Evolutionary conservation across 2,797 vertebrate genomes (phyloP).

Genomic region (Periparus ater): DNA sequence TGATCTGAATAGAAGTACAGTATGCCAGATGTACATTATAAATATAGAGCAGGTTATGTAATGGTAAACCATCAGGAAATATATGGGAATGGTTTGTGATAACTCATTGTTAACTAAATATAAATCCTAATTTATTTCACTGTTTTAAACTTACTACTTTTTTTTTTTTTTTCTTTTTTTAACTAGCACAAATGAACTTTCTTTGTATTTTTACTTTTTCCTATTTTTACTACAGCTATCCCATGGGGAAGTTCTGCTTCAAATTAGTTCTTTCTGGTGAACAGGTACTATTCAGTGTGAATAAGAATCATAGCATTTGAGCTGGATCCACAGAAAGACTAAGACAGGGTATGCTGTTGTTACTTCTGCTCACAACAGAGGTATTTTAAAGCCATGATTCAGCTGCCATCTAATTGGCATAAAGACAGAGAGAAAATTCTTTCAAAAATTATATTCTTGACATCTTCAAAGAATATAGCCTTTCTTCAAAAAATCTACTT

Average conservation of each 20-base stretch:
- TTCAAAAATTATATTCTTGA: neutral
- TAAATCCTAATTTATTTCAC: constrained; percentile 78
- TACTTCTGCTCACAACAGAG: neutral
- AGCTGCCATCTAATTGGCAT: neutral
- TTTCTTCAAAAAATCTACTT: neutral
- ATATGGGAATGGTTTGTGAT: constrained; percentile 72
- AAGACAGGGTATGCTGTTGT: neutral
- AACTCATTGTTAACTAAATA: constrained; percentile 76
- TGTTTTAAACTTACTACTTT: constrained; percentile 57
- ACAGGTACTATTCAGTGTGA: constrained; percentile 23
- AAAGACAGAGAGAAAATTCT: neutral
- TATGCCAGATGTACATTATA: constrained; percentile 77
- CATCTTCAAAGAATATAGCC: neutral
- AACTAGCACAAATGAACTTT: constrained; percentile 68
- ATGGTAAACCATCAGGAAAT: constrained; percentile 76
- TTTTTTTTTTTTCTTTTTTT: constrained; percentile 63
- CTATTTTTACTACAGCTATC: constrained; percentile 64
- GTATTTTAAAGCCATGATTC: neutral
- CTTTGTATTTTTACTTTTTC: constrained; percentile 67
- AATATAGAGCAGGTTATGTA: constrained; percentile 76
- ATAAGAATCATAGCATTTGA: neutral
- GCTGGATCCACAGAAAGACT: neutral
- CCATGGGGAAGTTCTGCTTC: constrained; percentile 44
- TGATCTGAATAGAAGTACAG: constrained; percentile 74
- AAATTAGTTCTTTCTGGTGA: constrained; percentile 46